These are phyloP conservation scores for Hassar affinis DNA, from an alignment of 2,113 vertebrate genomes.

Conservation along the genomic window DNA sequence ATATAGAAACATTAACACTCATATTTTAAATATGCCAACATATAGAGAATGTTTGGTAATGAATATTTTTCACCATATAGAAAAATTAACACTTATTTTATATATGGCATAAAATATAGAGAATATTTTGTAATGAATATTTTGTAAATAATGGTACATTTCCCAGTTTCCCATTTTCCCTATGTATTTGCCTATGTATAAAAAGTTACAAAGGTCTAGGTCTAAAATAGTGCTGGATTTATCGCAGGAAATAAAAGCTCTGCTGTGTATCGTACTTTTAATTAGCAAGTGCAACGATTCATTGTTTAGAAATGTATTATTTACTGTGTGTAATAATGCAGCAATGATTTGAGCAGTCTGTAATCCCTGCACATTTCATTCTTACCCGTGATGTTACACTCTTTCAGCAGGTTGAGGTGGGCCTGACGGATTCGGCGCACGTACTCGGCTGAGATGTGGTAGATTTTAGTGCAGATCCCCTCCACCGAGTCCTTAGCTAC, in stretches of 20 bases:
- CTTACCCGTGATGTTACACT: constrained; percentile 82
- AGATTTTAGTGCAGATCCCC: constrained; percentile 98
- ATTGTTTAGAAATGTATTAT: background rate
- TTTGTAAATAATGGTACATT: too few relatives aligned
- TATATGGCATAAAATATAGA: too few relatives aligned
- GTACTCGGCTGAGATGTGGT: constrained; percentile 92
- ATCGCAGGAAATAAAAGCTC: background rate
- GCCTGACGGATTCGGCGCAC: constrained; percentile 87
- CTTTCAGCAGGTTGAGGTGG: constrained; percentile 87
- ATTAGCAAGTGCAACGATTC: background rate
- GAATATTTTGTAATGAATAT: too few relatives aligned
- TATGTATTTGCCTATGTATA: too few relatives aligned
- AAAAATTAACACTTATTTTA: too few relatives aligned
- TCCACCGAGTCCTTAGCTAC: constrained; percentile 97
- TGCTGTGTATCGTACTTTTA: background rate
- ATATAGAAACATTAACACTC: too few relatives aligned
- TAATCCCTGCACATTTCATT: constrained; percentile 19
- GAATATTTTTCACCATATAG: too few relatives aligned
- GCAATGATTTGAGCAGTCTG: background rate
- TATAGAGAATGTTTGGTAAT: too few relatives aligned
- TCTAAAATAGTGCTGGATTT: background rate
- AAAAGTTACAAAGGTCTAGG: background rate
- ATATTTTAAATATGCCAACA: too few relatives aligned
- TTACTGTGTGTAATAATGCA: background rate
- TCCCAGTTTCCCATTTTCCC: too few relatives aligned